Evolutionary conservation across 1,140 invertebrate species (phyloP), one percentile per base, ranked within the genome.

Genomic region (Dreissena rostriformis): DNA sequence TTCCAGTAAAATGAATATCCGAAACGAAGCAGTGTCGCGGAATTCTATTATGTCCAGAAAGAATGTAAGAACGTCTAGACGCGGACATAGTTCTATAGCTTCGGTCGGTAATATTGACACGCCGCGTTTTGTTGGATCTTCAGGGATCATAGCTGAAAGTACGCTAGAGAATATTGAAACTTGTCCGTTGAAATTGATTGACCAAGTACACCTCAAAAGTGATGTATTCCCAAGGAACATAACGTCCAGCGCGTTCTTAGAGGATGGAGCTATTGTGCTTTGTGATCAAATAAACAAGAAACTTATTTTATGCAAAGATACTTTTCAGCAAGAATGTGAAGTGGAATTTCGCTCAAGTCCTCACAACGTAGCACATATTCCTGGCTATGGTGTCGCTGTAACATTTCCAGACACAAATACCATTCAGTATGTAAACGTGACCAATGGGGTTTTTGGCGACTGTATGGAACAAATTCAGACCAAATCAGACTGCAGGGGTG

Each of bases 271-370:
- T 24, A 63, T 81, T n/a, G 57, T 81, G 4, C 29, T 81, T 1
- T 72, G 68, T 28, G 79, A 81, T 39, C 70, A 72, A 39, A 81
- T 63, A 66, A 81, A 81, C 22, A 68, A 65, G n/a, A 81, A 73
- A 53, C 67, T 81, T 15, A 6, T 81, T 24, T 39, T 81, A 15
- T 12, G 71, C 29, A 57, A 72, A 28, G 19, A 51, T 19, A 29
- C 52, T 22, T 61, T 72, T 14, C 19, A 66, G 28, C 24, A 71
- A 2, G n/a, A 19, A 51, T 5, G 39, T 66, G 70, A 72, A 28
- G 28, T 73, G 24, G 29, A 73, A 22, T 24, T 81, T 15, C n/a
- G 39, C 65, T 53, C 63, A 17, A 52, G 65, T 65, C 79, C 79
- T 17, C 79, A 81, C 65, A 73, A 81, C 22, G 29, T 81, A 12